Evolutionary conservation across 2,113 vertebrate species (phyloP).

Genomic region (Heterochromis multidens): DNA sequence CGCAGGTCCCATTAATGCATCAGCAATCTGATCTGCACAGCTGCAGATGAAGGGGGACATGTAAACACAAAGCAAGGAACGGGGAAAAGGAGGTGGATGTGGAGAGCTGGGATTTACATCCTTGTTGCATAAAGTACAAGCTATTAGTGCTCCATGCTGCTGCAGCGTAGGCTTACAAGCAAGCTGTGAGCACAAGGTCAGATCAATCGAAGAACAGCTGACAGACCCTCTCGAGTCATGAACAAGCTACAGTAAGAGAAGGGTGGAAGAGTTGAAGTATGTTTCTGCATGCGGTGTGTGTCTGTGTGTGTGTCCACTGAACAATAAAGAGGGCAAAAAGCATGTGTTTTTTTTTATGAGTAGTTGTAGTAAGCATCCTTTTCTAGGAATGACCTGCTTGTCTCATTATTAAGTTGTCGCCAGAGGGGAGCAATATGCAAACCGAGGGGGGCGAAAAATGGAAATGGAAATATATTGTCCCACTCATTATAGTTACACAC

Average conservation of each 20-base stretch:
- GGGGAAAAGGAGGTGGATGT: background rate
- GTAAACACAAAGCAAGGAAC: conserved; percentile 40
- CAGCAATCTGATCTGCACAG: conserved; percentile 66
- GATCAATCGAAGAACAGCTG: conserved; percentile 48
- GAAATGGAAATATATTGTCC: conserved; percentile 51
- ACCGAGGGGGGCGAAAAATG: conserved; percentile 55
- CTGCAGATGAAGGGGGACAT: conserved; percentile 27
- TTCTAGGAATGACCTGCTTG: conserved; percentile 67
- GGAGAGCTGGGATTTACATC: conserved; percentile 7
- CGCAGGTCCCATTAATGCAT: conserved; percentile 64
- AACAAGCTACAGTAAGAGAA: conserved; percentile 3
- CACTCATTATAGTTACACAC: conserved; percentile 20
- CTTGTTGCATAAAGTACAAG: conserved; percentile 2
- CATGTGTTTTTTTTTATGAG: background rate
- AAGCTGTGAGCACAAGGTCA: conserved; percentile 35
- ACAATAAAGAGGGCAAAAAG: conserved; percentile 16
- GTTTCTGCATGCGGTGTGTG: background rate
- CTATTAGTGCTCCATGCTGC: background rate
- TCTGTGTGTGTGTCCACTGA: background rate
- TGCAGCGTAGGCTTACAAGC: background rate
- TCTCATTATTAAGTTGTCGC: conserved; percentile 71
- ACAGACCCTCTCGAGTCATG: conserved; percentile 6
- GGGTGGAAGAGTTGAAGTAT: background rate
- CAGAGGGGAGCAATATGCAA: conserved; percentile 71
- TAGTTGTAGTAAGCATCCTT: conserved; percentile 52